Evolutionary conservation across 2,888 invertebrate species (phyloP).

Genomic region (Lasioglossum zephyrum): DNA sequence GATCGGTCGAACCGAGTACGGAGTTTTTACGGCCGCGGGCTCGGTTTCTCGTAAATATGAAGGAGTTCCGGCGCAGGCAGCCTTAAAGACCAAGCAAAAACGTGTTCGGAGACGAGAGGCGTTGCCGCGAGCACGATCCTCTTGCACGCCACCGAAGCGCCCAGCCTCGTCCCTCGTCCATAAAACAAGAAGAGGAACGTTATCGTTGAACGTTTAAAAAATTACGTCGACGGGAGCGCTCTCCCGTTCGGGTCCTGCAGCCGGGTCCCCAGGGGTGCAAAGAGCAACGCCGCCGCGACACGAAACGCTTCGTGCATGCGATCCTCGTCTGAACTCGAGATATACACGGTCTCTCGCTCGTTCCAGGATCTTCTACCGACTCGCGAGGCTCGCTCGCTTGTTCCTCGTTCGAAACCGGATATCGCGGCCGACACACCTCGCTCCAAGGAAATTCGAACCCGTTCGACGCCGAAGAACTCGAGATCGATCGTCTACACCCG

Average conservation of each 20-base stretch:
- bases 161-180: not conserved
- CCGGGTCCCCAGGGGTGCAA: slow-evolving; percentile 10
- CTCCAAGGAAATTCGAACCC: not conserved
- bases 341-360: not conserved
- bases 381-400: not conserved
- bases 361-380: not conserved
- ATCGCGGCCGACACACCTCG: not conserved
- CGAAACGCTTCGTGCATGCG: slow-evolving; percentile 32
- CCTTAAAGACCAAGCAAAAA: not conserved
- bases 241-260: not conserved
- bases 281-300: slow-evolving; percentile 10
- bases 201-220: slow-evolving; percentile 33
- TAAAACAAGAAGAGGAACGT: not conserved
- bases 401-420: slow-evolving; percentile 4
- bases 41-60: slow-evolving; percentile 6
- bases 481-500: not conserved
- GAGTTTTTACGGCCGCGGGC: not conserved
- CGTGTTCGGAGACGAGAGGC: not conserved
- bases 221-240: not conserved
- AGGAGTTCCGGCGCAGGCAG: not conserved
- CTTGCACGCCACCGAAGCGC: not conserved
- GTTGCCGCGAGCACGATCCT: not conserved
- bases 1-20: not conserved
- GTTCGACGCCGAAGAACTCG: not conserved
- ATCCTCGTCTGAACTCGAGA: not conserved